Percentiles rank a stretch among this genome's conserved stretches.
phyloP scores from a whole-genome alignment of 2,797 vertebrate species.

The Tenualosa thibaudeaui region DNA sequence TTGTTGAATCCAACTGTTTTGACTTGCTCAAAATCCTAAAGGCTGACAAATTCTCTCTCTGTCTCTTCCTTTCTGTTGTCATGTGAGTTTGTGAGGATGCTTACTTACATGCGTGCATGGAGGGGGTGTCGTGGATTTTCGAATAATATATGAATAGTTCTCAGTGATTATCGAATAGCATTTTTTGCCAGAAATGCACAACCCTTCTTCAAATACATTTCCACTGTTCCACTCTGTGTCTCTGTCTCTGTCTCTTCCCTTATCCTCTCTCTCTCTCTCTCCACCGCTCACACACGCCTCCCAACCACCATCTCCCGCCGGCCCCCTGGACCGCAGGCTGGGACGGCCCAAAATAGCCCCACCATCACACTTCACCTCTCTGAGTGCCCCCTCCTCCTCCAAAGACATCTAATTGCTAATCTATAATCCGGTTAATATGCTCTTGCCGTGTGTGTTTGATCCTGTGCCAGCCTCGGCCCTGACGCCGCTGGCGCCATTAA shows the following conservation, averaged over 20 bases:
- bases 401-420: conserved; percentile 95
- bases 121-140: too few species aligned
- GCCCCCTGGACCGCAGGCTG: too few species aligned
- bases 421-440: conserved; percentile 95
- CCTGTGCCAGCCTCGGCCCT: conserved; percentile 86
- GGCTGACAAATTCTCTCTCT: conserved; percentile 27
- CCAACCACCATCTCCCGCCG: not conserved
- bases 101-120: too few species aligned
- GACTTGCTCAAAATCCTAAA: too few species aligned
- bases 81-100: too few species aligned
- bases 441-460: conserved; percentile 88
- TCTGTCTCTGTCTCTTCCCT: conserved; percentile 54
- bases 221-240: conserved; percentile 18
- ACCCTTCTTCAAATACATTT: conserved; percentile 36
- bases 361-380: conserved; percentile 78
- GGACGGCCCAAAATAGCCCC: conserved; percentile 18
- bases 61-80: conserved; percentile 7
- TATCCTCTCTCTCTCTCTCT: conserved; percentile 52
- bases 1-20: too few species aligned
- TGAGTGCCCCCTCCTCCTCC: conserved; percentile 77
- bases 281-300: conserved; percentile 29
- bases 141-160: too few species aligned
- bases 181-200: too few species aligned
- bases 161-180: too few species aligned
- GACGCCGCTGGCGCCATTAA: conserved; percentile 85